Conservation (phyloP, 2,113 vertebrate genomes). For the Morone saxatilis region DNA sequence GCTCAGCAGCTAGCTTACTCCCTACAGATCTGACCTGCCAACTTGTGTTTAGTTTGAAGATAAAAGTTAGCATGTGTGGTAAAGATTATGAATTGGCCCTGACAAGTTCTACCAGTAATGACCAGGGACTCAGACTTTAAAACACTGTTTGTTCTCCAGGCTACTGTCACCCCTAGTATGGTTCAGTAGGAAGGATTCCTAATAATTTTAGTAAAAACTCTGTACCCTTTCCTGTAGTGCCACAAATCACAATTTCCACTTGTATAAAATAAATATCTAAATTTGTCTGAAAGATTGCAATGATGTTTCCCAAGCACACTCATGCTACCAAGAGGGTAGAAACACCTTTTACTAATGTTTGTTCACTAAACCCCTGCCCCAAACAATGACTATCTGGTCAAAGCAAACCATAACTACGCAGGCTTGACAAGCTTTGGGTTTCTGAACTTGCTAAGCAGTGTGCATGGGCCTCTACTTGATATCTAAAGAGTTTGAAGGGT, state of each 20-base stretch:
- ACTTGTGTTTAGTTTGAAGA: slow-evolving; percentile 14
- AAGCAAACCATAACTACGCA: not conserved
- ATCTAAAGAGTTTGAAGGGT: not conserved
- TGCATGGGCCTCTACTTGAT: not conserved
- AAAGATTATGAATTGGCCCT: slow-evolving; percentile 17
- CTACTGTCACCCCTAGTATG: slow-evolving; percentile 32
- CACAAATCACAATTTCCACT: slow-evolving; percentile 1
- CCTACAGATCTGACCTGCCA: slow-evolving; percentile 38
- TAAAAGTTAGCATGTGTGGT: slow-evolving; percentile 19
- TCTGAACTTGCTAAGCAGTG: not conserved
- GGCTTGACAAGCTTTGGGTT: not conserved
- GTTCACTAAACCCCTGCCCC: too few relatives aligned
- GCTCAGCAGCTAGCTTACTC: slow-evolving; percentile 19
- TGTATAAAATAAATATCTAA: too few relatives aligned
- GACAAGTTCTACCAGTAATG: slow-evolving; percentile 18
- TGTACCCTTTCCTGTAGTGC: not conserved
- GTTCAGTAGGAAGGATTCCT: not conserved
- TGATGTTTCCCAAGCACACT: too few relatives aligned
- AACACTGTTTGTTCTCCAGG: slow-evolving; percentile 9
- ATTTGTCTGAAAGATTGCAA: not conserved
- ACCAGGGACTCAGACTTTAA: slow-evolving; percentile 8
- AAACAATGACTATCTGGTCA: not conserved
- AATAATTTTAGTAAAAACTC: not conserved
- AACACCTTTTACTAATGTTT: not conserved
- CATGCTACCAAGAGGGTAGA: not conserved